phyloP scores from a whole-genome alignment of 1,140 invertebrate genomes.

The Heliconius hermathena region DNA sequence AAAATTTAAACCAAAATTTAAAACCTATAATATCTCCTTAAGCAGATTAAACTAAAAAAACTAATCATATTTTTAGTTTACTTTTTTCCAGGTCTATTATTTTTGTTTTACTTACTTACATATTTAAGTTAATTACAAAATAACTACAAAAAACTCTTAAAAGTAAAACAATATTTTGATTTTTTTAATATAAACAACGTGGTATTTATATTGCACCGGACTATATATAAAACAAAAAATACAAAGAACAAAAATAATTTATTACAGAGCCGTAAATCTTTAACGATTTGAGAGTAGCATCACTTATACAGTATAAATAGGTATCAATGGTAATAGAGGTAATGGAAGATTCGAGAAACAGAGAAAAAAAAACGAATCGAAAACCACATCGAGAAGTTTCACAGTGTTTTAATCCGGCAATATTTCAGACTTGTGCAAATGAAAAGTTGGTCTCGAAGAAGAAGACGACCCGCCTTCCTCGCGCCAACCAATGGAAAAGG shows the following conservation, averaged over 20 bases:
- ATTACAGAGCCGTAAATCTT: not conserved
- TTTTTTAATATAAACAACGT: not conserved
- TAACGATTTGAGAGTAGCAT: not conserved
- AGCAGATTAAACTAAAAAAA: no score
- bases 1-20: no score
- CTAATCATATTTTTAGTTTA: no score
- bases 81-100: no score
- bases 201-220: not conserved
- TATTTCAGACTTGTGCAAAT: constrained; percentile 79
- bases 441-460: constrained; percentile 78
- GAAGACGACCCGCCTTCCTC: constrained; percentile 70
- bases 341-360: constrained; percentile 51
- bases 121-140: no score
- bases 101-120: no score
- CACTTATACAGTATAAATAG: not conserved
- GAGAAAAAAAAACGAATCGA: constrained; percentile 57
- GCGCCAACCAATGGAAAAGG: constrained; percentile 76
- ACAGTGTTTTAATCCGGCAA: constrained; percentile 73
- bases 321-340: constrained; percentile 36
- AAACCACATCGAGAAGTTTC: constrained; percentile 71
- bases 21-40: no score
- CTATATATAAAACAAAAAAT: not conserved
- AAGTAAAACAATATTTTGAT: not conserved
- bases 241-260: not conserved
- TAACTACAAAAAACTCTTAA: not conserved